A percentile compares a stretch with the other conserved stretches of the same genome.
Conservation (phyloP, 2,797 vertebrate species). For the Sciurus carolinensis region DNA sequence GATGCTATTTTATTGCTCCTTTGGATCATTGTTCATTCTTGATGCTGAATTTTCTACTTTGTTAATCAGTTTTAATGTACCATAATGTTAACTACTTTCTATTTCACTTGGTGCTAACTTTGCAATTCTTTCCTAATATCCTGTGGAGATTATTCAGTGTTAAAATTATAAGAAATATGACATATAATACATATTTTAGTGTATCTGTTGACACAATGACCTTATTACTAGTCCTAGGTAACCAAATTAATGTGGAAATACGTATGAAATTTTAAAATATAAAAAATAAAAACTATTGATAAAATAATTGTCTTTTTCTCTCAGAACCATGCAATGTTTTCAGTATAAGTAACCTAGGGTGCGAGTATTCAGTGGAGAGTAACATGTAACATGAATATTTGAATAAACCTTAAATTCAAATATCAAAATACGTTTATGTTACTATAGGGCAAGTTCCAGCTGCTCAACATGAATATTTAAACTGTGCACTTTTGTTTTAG, state of each 20-base stretch:
- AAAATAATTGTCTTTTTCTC: neutral
- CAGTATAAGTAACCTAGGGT: neutral
- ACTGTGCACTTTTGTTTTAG: conserved; percentile 24
- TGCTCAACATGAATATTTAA: conserved; percentile 26
- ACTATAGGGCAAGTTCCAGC: conserved; percentile 19
- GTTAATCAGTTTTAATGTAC: neutral
- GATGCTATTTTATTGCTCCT: neutral
- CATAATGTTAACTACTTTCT: neutral
- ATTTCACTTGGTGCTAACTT: neutral
- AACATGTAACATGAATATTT: neutral
- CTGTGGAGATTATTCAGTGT: neutral
- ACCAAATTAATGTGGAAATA: neutral
- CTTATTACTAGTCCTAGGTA: neutral
- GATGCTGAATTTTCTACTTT: neutral
- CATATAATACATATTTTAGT: neutral
- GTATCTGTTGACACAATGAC: neutral
- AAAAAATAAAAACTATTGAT: neutral
- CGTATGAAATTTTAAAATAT: neutral
- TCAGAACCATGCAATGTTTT: neutral
- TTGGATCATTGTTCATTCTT: neutral
- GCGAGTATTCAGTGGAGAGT: neutral
- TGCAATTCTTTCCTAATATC: neutral
- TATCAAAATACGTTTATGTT: conserved; percentile 43
- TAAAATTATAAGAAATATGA: neutral
- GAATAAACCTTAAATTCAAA: conserved; percentile 54